Evolutionary conservation across 2,888 invertebrate species (phyloP).

Genomic region (Deilephila elpenor): DNA sequence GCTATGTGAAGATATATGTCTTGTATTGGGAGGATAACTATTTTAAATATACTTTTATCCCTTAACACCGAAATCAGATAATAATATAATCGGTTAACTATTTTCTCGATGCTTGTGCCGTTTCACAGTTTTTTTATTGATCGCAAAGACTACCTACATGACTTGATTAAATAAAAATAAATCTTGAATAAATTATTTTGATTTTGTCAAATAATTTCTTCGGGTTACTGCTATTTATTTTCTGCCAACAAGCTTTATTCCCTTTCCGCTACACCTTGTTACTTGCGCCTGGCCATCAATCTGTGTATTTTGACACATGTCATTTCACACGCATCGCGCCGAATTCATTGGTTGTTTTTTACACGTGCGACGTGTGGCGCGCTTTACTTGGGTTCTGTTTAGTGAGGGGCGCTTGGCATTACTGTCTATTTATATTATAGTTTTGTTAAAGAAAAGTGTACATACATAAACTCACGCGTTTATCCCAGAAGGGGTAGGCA

Average conservation of each 20-base stretch:
- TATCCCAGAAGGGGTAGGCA: too few species aligned
- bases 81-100: too few species aligned
- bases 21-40: too few species aligned
- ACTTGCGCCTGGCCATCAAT: conserved; percentile 30
- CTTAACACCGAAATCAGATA: too few species aligned
- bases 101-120: too few species aligned
- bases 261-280: background rate
- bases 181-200: background rate
- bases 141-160: too few species aligned
- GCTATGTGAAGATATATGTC: too few species aligned
- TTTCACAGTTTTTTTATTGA: too few species aligned
- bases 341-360: conserved; percentile 23
- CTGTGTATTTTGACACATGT: conserved; percentile 69
- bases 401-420: conserved; percentile 11
- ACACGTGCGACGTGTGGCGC: conserved; percentile 2
- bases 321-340: conserved; percentile 54
- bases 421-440: conserved; percentile 4
- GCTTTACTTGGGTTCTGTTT: background rate
- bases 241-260: background rate
- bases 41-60: too few species aligned
- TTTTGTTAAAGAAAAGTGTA: background rate
- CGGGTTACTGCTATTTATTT: background rate
- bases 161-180: too few species aligned
- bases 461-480: too few species aligned
- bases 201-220: background rate